Conservation (phyloP, 37 sponge, comb jelly and placozoan genomes). For the Oscarella lobularis region DNA sequence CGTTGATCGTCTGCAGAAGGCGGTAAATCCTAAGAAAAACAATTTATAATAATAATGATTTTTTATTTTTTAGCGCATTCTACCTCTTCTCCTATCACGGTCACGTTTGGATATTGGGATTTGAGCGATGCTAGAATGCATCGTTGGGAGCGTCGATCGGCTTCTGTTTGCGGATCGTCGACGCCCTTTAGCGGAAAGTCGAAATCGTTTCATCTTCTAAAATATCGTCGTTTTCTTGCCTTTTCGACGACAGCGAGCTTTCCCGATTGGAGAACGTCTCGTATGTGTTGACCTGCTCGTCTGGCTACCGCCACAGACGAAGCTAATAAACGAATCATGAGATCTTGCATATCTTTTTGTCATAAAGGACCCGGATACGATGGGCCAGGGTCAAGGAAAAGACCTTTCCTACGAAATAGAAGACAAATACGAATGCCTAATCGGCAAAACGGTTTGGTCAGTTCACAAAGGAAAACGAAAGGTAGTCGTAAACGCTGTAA, state of each 20-base stretch:
- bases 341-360: background rate
- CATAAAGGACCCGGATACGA: background rate
- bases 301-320: constrained; percentile 60
- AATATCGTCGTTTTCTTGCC: constrained; percentile 13
- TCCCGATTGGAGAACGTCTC: constrained; percentile 58
- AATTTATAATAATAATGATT: too few relatives aligned
- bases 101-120: constrained; percentile 49
- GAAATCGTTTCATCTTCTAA: too few relatives aligned
- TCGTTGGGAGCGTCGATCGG: constrained; percentile 72
- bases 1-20: too few relatives aligned
- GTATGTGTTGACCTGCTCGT: constrained; percentile 53
- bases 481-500: constrained; percentile 35
- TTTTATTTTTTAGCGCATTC: too few relatives aligned
- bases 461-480: constrained; percentile 44
- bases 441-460: constrained; percentile 44
- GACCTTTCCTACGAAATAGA: constrained; percentile 18
- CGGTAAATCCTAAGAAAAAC: too few relatives aligned
- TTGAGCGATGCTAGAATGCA: constrained; percentile 61
- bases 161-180: constrained; percentile 90
- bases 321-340: constrained; percentile 64
- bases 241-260: constrained; percentile 61
- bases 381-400: constrained; percentile 10
- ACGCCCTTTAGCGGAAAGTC: constrained; percentile 36
- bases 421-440: constrained; percentile 21
- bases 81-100: constrained; percentile 76